Base-by-base conservation (phyloP, 2,797 vertebrate genomes). In the Falco concolor region DNA sequence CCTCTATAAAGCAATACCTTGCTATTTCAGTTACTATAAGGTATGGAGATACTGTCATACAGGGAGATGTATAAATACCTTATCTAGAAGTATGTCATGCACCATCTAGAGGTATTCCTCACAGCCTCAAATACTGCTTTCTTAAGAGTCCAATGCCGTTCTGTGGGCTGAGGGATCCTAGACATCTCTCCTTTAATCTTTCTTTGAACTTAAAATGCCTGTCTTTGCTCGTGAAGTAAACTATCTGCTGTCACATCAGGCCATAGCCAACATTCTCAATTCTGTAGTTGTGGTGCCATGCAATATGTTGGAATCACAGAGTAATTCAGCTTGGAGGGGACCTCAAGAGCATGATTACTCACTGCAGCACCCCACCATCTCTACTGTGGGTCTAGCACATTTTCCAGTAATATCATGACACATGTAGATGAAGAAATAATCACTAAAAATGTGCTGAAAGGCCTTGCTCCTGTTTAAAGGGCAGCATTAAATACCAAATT, bases 191-290 rank as follows among this genome's bases (percentile, higher is more conserved):
- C 36, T 65, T 50, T 38, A 69, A 34, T 61, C 40, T 60, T 42
- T 64, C 5, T 34, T 61, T 67, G 42, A 65, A 32, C 13, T 50
- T 52, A 40, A 76, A 67, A 65, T 52, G 21, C 19, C 32, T 25
- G 3, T 54, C 52, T 59, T 24, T 59, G 7, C 6, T 36, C 0
- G 0, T 52, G 10, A 40, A 73, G 9, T 40, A 47, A 56, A 10
- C 7, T 76, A 3, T 54, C 52, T 59, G 16, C 56, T 70, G n/a
- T 45, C 27, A 9, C 19, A 21, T 28, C 42, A 73, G 57, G 23
- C n/a, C 28, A 21, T 27, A 57, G 40, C 7, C 57, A 64, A 44
- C 40, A 24, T 24, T 52, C 49, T 63, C n/a, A 24, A 4, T 30
- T 79, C 63, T 18, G 0, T 38, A 23, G 9, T 15, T 72, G 15